Evolutionary conservation across 2,888 invertebrate genomes (phyloP).

Genomic region (Agrotis segetum): DNA sequence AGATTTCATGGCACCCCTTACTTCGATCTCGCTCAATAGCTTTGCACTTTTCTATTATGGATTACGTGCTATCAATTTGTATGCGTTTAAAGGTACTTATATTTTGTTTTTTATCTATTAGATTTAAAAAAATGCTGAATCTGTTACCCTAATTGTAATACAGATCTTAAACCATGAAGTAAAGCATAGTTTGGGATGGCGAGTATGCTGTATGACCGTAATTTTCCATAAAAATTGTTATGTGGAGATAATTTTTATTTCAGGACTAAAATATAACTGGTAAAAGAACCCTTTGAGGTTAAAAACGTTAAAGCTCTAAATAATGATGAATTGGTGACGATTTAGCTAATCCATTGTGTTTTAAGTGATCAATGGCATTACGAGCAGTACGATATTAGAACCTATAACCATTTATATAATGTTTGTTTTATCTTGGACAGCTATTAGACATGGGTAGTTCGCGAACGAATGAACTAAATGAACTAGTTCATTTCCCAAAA

Average conservation of each 20-base stretch:
- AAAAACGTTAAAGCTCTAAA: background rate
- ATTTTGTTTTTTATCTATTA: background rate
- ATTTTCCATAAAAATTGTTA: background rate
- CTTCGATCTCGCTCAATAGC: constrained; percentile 85
- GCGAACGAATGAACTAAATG: too few relatives aligned
- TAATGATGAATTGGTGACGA: background rate
- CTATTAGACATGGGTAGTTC: too few relatives aligned
- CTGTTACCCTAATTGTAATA: background rate
- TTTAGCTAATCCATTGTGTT: background rate
- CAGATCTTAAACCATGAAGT: background rate
- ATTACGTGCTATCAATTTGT: constrained; percentile 86
- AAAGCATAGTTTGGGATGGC: background rate
- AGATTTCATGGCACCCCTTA: constrained; percentile 87
- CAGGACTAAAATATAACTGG: background rate
- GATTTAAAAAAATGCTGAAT: background rate
- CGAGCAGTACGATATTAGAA: background rate
- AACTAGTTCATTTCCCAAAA: too few relatives aligned
- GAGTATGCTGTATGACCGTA: background rate
- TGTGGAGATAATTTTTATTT: background rate
- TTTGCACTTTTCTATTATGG: constrained; percentile 92
- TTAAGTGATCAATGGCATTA: background rate
- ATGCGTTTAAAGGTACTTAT: constrained; percentile 85
- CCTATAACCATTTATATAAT: background rate
- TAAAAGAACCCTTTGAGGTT: background rate
- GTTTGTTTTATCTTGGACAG: constrained; percentile 70